These are phyloP conservation scores for Temnothorax curvispinosus DNA, from an alignment of 1,140 invertebrate species.

Conservation along the genomic window DNA sequence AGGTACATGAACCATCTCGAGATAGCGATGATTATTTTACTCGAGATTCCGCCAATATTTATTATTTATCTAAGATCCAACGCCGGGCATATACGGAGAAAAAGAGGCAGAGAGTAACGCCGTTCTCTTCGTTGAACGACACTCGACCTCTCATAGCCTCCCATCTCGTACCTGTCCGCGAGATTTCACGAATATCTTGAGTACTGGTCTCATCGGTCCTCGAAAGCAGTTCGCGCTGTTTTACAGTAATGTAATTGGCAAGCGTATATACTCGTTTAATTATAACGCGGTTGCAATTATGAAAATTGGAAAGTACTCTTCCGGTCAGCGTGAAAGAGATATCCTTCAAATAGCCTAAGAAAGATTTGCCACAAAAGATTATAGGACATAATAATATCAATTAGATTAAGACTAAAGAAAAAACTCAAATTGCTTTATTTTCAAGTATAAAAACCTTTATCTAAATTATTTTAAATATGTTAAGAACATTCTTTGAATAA, in stretches of 20 bases:
- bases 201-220: slow-evolving; percentile 53
- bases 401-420: neutral
- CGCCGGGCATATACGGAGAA: slow-evolving; percentile 9
- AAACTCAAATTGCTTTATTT: neutral
- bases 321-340: neutral
- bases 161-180: slow-evolving; percentile 54
- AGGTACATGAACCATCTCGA: slow-evolving; percentile 12
- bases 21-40: slow-evolving; percentile 53
- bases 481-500: neutral
- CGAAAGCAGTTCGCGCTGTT: slow-evolving; percentile 43
- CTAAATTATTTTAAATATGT: neutral
- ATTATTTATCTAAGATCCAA: slow-evolving; percentile 53
- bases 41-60: slow-evolving; percentile 57
- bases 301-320: slow-evolving; percentile 10
- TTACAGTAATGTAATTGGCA: slow-evolving; percentile 43
- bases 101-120: slow-evolving; percentile 37
- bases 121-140: slow-evolving; percentile 55
- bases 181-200: slow-evolving; percentile 61
- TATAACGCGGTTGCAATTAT: slow-evolving; percentile 36
- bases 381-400: neutral
- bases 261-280: slow-evolving; percentile 9
- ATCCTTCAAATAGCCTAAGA: neutral
- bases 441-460: neutral
- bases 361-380: neutral
- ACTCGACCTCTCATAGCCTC: slow-evolving; percentile 54